A percentile compares a stretch with the other conserved stretches of the same genome.
Conservation (phyloP, 2,888 invertebrate genomes). For the Graphium colonna region DNA sequence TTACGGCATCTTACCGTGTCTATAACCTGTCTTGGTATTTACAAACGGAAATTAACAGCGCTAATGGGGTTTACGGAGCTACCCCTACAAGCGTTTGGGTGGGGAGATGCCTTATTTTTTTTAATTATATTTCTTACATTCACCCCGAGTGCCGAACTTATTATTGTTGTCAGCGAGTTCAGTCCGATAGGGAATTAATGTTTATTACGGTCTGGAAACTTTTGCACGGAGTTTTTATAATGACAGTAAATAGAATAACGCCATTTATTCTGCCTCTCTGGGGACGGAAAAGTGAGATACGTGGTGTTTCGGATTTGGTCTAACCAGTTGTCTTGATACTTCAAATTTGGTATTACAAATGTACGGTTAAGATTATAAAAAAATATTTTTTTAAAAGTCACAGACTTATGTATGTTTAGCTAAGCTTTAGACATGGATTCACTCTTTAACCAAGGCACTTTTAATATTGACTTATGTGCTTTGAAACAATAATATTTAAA, state of each 20-base stretch:
- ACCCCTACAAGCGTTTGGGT: conserved; percentile 1
- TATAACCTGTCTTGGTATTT: not conserved
- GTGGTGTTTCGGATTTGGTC: not conserved
- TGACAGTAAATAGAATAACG: conserved; percentile 8
- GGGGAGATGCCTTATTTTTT: conserved; percentile 8
- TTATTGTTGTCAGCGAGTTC: conserved; percentile 9
- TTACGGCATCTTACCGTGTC: no score
- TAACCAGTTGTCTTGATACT: no score
- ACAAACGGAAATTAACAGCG: conserved; percentile 9
- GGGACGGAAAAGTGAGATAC: not conserved
- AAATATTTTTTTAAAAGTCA: no score
- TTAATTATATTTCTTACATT: conserved; percentile 13
- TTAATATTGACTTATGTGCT: no score
- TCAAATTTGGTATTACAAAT: no score
- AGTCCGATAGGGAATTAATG: conserved; percentile 11
- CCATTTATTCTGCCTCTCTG: not conserved
- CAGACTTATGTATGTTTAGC: no score
- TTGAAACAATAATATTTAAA: no score
- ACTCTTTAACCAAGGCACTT: no score
- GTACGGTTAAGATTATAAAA: no score
- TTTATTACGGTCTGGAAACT: conserved; percentile 16
- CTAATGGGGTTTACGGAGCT: conserved; percentile 4
- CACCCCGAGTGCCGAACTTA: conserved; percentile 3
- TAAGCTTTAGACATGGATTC: no score
- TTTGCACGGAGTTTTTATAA: conserved; percentile 10